phyloP scores from a whole-genome alignment of 2,113 vertebrate species.

The Malurus cyaneus region DNA sequence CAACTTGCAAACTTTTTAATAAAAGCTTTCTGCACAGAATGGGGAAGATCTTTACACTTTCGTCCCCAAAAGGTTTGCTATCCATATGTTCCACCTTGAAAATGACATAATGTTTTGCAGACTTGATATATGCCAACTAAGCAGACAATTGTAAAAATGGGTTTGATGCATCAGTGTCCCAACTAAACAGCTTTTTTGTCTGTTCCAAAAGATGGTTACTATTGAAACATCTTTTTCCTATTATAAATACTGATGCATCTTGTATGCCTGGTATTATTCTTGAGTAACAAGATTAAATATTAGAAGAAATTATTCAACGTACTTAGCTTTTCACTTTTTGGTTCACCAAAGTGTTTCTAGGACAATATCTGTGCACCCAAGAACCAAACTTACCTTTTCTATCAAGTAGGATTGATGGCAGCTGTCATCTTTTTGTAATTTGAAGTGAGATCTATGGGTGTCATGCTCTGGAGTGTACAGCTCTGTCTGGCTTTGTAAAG shows the following conservation, averaged over 20 bases:
- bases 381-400: not conserved
- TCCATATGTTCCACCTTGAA: slow-evolving; percentile 42
- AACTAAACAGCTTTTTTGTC: not conserved
- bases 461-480: not conserved
- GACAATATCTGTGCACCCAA: not conserved
- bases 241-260: not conserved
- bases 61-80: slow-evolving; percentile 62
- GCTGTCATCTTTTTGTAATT: not conserved
- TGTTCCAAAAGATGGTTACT: not conserved
- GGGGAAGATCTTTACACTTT: slow-evolving; percentile 61
- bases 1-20: slow-evolving; percentile 58
- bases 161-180: not conserved
- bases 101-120: slow-evolving; percentile 52
- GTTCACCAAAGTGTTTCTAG: not conserved
- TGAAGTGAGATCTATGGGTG: not conserved
- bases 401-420: not conserved
- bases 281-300: not conserved
- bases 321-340: not conserved
- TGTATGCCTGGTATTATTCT: not conserved
- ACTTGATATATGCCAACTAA: slow-evolving; percentile 9
- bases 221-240: not conserved
- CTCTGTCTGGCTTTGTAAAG: not conserved
- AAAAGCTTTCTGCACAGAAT: slow-evolving; percentile 66
- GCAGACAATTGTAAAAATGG: not conserved
- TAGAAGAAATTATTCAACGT: not conserved